phyloP scores from a whole-genome alignment of 2,888 invertebrate genomes.

The Yponomeuta malinellus region DNA sequence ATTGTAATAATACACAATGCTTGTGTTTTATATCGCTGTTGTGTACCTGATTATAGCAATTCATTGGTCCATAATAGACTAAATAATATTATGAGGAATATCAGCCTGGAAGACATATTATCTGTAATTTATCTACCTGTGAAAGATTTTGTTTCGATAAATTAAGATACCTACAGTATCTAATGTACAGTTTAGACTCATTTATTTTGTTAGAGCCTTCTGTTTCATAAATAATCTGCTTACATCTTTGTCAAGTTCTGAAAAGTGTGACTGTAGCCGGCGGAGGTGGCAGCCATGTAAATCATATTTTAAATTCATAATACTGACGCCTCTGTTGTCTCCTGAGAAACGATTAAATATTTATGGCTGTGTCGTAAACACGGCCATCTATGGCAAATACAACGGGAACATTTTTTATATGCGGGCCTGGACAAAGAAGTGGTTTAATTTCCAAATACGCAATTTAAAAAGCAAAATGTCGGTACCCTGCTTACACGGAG shows the following conservation, averaged over 20 bases:
- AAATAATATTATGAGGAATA: not conserved
- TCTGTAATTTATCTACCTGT: too few relatives aligned
- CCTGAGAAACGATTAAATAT: slow-evolving; percentile 58
- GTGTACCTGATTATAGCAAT: not conserved
- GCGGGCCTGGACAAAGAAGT: not conserved
- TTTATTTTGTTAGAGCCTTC: too few relatives aligned
- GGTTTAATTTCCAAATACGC: not conserved
- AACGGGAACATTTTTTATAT: not conserved
- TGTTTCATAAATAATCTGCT: too few relatives aligned
- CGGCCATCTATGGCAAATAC: slow-evolving; percentile 23
- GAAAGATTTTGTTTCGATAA: too few relatives aligned
- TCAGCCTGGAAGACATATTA: too few relatives aligned
- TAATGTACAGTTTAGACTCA: too few relatives aligned
- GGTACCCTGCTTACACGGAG: not conserved
- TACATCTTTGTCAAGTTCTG: too few relatives aligned
- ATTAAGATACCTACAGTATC: too few relatives aligned
- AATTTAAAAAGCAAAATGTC: not conserved
- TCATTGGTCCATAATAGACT: too few relatives aligned
- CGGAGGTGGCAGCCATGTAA: slow-evolving; percentile 33
- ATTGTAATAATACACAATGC: not conserved
- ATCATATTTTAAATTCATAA: slow-evolving; percentile 59
- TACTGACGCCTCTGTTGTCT: slow-evolving; percentile 14
- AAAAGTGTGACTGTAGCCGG: too few relatives aligned
- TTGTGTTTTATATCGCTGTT: not conserved
- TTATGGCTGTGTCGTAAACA: slow-evolving; percentile 40